These are phyloP conservation scores for Micropoecilia bifurca DNA, from an alignment of 2,797 vertebrate genomes.

Conservation along the genomic window DNA sequence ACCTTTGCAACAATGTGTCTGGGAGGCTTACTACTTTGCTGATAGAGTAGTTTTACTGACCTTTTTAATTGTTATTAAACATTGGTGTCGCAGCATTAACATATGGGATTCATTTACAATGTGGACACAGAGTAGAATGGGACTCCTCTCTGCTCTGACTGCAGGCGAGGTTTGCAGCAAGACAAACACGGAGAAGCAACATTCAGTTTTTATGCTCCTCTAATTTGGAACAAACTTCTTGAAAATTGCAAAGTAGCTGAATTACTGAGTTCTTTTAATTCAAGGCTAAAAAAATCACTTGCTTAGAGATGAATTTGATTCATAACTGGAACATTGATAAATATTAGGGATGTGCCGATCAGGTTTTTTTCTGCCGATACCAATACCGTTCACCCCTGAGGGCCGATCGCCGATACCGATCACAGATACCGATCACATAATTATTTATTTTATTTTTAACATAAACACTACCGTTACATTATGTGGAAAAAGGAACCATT, in stretches of 20 bases:
- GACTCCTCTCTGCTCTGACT: background rate
- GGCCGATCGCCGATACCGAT: no score
- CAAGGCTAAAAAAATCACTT: background rate
- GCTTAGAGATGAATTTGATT: no score
- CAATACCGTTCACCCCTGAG: no score
- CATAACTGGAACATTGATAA: no score
- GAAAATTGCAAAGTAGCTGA: background rate
- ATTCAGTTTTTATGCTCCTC: background rate
- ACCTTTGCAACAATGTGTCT: background rate
- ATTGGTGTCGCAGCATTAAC: background rate
- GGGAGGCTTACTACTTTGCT: background rate
- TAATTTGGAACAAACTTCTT: background rate
- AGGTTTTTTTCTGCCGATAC: no score
- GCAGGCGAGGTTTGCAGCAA: background rate
- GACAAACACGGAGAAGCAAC: background rate
- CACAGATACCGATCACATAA: no score
- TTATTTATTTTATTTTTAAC: no score
- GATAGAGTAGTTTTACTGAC: background rate
- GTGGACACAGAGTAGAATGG: background rate
- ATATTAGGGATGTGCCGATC: no score
- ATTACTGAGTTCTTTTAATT: background rate
- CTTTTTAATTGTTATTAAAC: background rate
- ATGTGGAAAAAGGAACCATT: no score
- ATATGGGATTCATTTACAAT: background rate
- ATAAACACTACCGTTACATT: no score